These are phyloP conservation scores for Eristalis arbustorum DNA, from an alignment of 2,888 invertebrate genomes.

Conservation along the genomic window DNA sequence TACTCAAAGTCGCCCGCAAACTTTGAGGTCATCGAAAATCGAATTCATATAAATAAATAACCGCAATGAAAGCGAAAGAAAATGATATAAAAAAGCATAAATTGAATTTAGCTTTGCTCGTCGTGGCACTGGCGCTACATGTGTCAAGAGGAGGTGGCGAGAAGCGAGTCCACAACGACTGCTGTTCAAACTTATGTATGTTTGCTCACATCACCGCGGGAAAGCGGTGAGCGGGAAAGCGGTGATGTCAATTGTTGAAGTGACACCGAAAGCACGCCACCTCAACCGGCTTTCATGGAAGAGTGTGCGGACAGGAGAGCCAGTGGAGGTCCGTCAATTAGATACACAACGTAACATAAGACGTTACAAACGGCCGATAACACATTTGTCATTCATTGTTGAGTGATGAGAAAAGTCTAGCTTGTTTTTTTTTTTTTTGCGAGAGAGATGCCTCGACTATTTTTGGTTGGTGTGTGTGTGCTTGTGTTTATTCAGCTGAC, in stretches of 20 bases:
- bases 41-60: conserved; percentile 47
- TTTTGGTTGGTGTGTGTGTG: not conserved
- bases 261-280: conserved; percentile 1
- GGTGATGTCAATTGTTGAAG: conserved; percentile 32
- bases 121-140: not conserved
- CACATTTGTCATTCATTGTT: not conserved
- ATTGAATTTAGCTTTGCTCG: conserved; percentile 26
- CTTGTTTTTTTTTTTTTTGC: not conserved
- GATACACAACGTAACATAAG: conserved; percentile 33
- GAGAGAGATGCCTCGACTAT: not conserved
- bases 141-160: not conserved
- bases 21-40: conserved; percentile 29
- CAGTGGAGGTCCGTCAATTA: conserved; percentile 23
- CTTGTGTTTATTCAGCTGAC: conserved; percentile 32
- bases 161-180: not conserved
- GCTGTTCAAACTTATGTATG: not conserved
- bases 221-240: conserved; percentile 2
- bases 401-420: not conserved
- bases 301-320: not conserved
- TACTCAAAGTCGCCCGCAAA: not conserved
- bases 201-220: conserved; percentile 6
- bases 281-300: not conserved
- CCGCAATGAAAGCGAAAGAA: conserved; percentile 22
- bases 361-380: conserved; percentile 28
- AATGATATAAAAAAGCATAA: not conserved